Evolutionary conservation across 2,888 invertebrate species (phyloP).

Genomic region (Drosophila prolongata): DNA sequence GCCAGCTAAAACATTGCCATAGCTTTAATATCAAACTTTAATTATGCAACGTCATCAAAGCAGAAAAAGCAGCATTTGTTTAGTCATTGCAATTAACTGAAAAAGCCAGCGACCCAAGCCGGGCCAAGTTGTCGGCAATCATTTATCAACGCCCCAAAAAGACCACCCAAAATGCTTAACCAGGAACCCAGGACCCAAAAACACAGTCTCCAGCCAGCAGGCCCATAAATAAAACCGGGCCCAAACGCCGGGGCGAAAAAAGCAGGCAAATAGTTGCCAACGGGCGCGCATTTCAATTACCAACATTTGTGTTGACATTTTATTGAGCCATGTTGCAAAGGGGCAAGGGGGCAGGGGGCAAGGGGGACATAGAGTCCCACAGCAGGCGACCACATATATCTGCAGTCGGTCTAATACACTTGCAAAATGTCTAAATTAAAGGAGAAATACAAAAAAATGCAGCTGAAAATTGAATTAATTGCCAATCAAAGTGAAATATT

Average conservation of each 20-base stretch:
- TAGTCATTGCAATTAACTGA: constrained; percentile 60
- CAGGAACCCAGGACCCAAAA: constrained; percentile 40
- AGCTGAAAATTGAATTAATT: constrained; percentile 64
- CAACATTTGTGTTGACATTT: constrained; percentile 78
- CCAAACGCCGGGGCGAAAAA: constrained; percentile 22
- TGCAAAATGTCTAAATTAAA: constrained; percentile 79
- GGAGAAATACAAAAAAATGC: constrained; percentile 34
- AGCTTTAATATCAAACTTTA: constrained; percentile 25
- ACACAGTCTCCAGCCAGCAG: constrained; percentile 40
- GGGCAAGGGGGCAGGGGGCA: neutral
- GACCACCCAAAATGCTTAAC: constrained; percentile 65
- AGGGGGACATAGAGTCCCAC: constrained; percentile 30
- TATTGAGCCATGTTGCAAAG: constrained; percentile 54
- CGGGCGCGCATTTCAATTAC: constrained; percentile 56
- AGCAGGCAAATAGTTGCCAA: constrained; percentile 40
- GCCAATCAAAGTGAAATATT: constrained; percentile 73
- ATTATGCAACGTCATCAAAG: constrained; percentile 34
- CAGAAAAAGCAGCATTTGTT: constrained; percentile 38
- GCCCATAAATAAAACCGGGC: constrained; percentile 40
- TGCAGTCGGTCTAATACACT: constrained; percentile 44
- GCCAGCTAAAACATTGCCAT: constrained; percentile 52
- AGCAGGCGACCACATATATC: constrained; percentile 65
- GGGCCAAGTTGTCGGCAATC: constrained; percentile 35
- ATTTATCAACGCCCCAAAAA: constrained; percentile 60
- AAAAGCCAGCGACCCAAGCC: constrained; percentile 23